Evolutionary conservation across 2,113 vertebrate species (phyloP).

Genomic region (Nerophis ophidion): DNA sequence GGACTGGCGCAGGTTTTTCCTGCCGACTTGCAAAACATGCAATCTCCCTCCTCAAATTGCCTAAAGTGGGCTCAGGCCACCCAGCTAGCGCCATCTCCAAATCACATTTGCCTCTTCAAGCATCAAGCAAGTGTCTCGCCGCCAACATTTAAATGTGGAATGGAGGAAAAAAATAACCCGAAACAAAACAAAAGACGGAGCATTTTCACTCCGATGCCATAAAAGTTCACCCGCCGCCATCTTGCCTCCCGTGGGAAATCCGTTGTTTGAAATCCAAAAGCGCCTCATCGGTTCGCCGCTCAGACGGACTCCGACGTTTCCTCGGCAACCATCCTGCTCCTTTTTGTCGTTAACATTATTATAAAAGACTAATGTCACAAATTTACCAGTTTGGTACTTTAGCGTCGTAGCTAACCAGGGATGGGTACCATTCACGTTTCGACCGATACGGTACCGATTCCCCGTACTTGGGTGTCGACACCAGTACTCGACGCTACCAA

Average conservation of each 20-base stretch:
- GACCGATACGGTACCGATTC: too few species aligned
- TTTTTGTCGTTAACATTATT: too few species aligned
- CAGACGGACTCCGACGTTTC: too few species aligned
- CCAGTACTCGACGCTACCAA: too few species aligned
- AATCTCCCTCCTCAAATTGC: slow-evolving; percentile 33
- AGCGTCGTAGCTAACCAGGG: too few species aligned
- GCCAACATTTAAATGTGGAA: slow-evolving; percentile 18
- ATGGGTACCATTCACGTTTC: too few species aligned
- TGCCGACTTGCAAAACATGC: slow-evolving; percentile 27
- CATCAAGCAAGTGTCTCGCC: slow-evolving; percentile 12
- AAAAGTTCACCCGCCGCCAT: slow-evolving; percentile 55
- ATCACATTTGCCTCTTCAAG: slow-evolving; percentile 43
- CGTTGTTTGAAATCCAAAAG: slow-evolving; percentile 65
- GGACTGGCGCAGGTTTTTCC: slow-evolving; percentile 35
- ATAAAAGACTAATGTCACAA: too few species aligned
- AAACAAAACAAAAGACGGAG: slow-evolving; percentile 38
- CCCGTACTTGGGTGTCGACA: too few species aligned
- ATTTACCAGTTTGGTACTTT: too few species aligned
- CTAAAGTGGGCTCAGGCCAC: slow-evolving; percentile 9
- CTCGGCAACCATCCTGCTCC: too few species aligned
- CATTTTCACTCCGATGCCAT: slow-evolving; percentile 48
- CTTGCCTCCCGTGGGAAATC: slow-evolving; percentile 61
- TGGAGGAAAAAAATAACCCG: slow-evolving; percentile 2
- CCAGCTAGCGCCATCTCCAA: slow-evolving; percentile 22
- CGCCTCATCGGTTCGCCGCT: slow-evolving; percentile 66